phyloP scores from a whole-genome alignment of 1,140 invertebrate species.

The Orussus abietinus region DNA sequence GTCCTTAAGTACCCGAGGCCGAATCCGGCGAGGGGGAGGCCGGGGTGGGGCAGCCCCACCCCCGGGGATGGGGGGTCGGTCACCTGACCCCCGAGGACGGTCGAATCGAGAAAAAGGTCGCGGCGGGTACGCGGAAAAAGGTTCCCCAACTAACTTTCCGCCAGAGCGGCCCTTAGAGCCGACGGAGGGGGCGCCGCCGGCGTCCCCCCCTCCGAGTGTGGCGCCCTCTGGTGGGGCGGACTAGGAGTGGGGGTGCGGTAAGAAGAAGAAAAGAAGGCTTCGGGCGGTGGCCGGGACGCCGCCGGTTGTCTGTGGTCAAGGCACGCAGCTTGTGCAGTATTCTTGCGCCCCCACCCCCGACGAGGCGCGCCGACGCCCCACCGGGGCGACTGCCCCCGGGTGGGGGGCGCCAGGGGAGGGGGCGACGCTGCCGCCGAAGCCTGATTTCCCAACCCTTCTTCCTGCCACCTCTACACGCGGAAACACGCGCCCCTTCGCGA shows the following conservation, averaged over 20 bases:
- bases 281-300: constrained; percentile 38
- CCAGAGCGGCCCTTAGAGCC: not conserved
- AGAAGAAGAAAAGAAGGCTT: constrained; percentile 32
- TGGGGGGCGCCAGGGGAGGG: constrained; percentile 5
- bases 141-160: no score
- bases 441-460: constrained; percentile 15
- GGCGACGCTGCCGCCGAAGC: constrained; percentile 3
- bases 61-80: no score
- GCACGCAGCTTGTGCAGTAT: constrained; percentile 37
- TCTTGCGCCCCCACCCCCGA: constrained; percentile 25
- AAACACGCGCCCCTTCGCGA: not conserved
- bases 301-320: constrained; percentile 51
- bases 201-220: not conserved
- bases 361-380: no score
- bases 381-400: not conserved
- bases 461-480: not conserved
- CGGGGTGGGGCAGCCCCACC: no score
- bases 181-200: constrained; percentile 11
- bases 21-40: no score
- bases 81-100: no score
- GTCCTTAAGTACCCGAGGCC: no score
- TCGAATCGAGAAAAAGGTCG: no score
- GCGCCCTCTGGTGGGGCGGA: not conserved
- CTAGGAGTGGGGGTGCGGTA: constrained; percentile 9
- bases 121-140: no score